Evolutionary conservation across 1,140 invertebrate species (phyloP), one percentile per base, ranked within the genome.

Genomic region (Popillia japonica): DNA sequence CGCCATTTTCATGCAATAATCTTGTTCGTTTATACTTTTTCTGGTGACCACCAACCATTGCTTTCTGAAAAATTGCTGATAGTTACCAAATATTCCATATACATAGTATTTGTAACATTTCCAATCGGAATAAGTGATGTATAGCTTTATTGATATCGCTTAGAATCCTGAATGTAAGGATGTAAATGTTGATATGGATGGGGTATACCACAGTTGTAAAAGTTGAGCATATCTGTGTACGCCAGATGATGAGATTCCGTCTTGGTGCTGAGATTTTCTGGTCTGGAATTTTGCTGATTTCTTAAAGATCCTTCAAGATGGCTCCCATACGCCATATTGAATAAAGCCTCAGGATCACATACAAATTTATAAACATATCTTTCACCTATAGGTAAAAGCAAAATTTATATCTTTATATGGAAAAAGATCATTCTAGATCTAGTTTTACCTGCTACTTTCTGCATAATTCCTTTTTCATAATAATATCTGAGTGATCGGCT

Each of bases 381-480:
- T 86, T 98, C 96, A 0, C 97, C 96, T 91, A 90, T 80, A 84
- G 90, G 90, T 80, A 82, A 88, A 34, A n/a, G n/a, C n/a, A n/a
- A 68, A 68, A 68, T 14, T 68, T 22, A 68, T 9, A 34, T 3
- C 1, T 17, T n/a, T 61, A 17, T 3, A 10, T 2, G 10, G 3
- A 48, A 48, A 48, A 48, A 2, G 44, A 48, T 48, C 9, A 14
- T 9, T 27, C 27, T 6, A 14, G 40, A 80, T 22, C 11, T 27
- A 22, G 48, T 76, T 79, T 89, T 87, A 90, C 94, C 96, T 75
- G 96, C 96, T 0, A 98, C 97, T 88, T 99, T 99, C 86, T 98
- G 96, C 95, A 99, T 99, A 85, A 99, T 99, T 23, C 96, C 96
- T 87, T 98, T 98, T 87, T 99, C 96, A 86, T 99, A 99, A 84